Conservation (phyloP, 2,113 vertebrate species). For the Puntigrus tetrazona region DNA sequence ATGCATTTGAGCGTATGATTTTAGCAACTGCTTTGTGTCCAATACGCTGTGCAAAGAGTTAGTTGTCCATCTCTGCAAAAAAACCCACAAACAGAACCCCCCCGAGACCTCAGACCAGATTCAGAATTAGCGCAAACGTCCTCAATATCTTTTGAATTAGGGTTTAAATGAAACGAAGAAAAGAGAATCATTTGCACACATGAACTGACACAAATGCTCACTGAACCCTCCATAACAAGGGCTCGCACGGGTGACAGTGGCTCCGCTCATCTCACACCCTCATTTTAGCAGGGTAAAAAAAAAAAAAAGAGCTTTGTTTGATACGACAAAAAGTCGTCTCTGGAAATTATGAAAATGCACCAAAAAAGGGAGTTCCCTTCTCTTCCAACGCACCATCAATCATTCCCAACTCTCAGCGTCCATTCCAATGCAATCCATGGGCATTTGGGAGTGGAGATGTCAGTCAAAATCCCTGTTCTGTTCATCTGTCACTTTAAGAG, state of each 20-base stretch:
- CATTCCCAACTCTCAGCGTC: conserved; percentile 59
- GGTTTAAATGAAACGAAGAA: conserved; percentile 19
- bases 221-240: conserved; percentile 67
- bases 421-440: conserved; percentile 52
- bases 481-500: conserved; percentile 55
- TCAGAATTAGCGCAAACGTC: not conserved
- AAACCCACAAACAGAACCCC: not conserved
- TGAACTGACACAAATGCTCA: conserved; percentile 72
- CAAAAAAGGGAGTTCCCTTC: conserved; percentile 59
- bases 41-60: not conserved
- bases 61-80: not conserved
- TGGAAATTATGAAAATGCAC: conserved; percentile 66
- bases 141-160: not conserved
- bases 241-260: conserved; percentile 63
- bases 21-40: not conserved
- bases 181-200: conserved; percentile 57
- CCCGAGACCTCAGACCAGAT: not conserved
- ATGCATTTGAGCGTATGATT: not conserved
- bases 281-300: conserved; percentile 56
- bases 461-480: conserved; percentile 55
- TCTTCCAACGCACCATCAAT: conserved; percentile 71
- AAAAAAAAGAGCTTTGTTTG: conserved; percentile 61
- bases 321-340: conserved; percentile 64
- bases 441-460: conserved; percentile 58
- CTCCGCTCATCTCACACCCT: conserved; percentile 71